Conservation (phyloP, 2,113 vertebrate species). For the Gallinago undulata region DNA sequence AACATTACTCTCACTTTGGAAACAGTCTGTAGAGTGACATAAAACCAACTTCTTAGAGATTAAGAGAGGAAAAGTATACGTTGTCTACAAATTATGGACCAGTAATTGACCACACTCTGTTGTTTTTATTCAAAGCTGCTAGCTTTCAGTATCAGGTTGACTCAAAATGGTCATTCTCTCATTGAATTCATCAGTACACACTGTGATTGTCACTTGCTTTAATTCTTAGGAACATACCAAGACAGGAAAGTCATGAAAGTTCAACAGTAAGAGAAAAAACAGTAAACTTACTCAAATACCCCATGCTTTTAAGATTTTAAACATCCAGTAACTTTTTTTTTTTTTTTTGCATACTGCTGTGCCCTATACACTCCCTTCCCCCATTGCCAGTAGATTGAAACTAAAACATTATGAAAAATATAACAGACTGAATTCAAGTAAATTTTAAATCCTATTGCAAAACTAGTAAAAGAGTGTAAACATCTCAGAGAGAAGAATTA, state of each 20-base stretch:
- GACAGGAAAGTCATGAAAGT: not conserved
- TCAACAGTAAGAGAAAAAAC: not conserved
- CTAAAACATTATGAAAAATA: not conserved
- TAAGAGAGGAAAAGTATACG: not conserved
- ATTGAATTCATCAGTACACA: not conserved
- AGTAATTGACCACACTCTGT: not conserved
- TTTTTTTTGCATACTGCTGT: not conserved
- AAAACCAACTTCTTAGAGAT: not conserved
- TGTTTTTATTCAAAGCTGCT: not conserved
- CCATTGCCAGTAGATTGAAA: not conserved
- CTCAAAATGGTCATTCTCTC: not conserved
- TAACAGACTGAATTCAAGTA: not conserved
- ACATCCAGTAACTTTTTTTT: not conserved
- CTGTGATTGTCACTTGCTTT: not conserved
- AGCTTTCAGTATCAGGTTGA: not conserved
- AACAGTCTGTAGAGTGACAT: not conserved
- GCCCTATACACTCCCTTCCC: rapidly evolving
- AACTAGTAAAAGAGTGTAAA: not conserved
- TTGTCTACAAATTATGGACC: not conserved
- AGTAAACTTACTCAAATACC: not conserved
- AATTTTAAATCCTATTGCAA: not conserved
- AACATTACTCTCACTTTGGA: not conserved
- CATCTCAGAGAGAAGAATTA: not conserved
- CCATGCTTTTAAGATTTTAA: not conserved
- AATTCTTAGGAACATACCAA: not conserved